These are phyloP conservation scores for Syrmaticus mikado DNA, from an alignment of 2,113 vertebrate genomes.

Conservation along the genomic window DNA sequence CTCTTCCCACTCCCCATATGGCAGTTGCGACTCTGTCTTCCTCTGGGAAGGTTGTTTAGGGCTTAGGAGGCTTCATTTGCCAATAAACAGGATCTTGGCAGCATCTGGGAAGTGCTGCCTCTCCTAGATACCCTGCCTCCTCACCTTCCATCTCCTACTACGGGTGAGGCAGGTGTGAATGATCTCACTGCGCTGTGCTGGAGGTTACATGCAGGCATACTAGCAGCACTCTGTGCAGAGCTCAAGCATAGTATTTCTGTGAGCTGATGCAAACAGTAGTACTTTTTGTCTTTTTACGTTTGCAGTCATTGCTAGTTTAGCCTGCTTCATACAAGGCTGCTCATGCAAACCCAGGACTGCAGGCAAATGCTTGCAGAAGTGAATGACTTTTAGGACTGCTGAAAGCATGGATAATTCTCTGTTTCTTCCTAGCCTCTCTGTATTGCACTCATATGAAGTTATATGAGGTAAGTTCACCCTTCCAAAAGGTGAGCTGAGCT, in stretches of 20 bases:
- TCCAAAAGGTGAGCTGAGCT: neutral
- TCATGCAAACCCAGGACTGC: neutral
- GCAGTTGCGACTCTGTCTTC: conserved; percentile 66
- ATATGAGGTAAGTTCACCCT: neutral
- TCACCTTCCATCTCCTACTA: conserved; percentile 67
- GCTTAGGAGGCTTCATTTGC: conserved; percentile 75
- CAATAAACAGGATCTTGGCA: conserved; percentile 77
- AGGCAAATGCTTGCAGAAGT: neutral
- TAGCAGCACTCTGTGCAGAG: conserved; percentile 35
- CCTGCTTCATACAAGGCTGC: neutral
- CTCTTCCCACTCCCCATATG: conserved; percentile 84
- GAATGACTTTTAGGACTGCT: neutral
- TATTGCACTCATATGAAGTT: neutral
- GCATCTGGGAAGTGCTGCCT: conserved; percentile 73
- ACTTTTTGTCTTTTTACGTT: neutral
- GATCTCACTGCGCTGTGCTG: conserved; percentile 61
- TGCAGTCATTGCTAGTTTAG: neutral
- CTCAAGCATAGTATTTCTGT: conserved; percentile 46
- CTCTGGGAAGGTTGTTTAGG: conserved; percentile 76
- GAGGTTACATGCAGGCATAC: conserved; percentile 25
- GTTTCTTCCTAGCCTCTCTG: neutral
- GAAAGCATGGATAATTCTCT: neutral
- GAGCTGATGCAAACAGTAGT: neutral
- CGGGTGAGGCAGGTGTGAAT: conserved; percentile 58
- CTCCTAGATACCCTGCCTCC: conserved; percentile 42